Evolutionary conservation across 1,140 invertebrate species (phyloP), one percentile per base, ranked within the genome.

Genomic region (Carcinoscorpius rotundicauda): DNA sequence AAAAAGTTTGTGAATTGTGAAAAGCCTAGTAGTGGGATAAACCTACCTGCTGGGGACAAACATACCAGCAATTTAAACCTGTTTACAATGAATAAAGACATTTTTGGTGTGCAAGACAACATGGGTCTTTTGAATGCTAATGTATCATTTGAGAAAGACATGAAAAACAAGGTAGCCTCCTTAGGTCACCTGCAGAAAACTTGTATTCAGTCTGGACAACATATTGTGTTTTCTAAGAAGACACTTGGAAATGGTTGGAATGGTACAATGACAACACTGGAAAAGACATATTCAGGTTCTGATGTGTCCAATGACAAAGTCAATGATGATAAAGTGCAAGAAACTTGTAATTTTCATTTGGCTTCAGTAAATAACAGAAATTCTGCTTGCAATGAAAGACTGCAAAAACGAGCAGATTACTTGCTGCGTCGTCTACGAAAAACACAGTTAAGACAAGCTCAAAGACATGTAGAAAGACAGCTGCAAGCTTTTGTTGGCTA

Each of bases 391-490:
- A 29, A 29, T 29, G 29, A 29, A 29, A 29, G 29, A 29, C 77
- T 87, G 50, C 83, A 87, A 70, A 78, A 85, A 48, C 79, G 84
- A 69, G 81, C 83, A 63, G 84, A 87, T 4, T 85, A 86, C 73
- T 75, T 93, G 61, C 70, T 87, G 69, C 79, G 87, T 64, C 78
- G 90, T 58, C 76, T 92, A 53, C 77, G 85, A 1, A 89, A 91
- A 72, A 75, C 90, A 5, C 88, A 93, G 75, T 81, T 84, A 0
- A 79, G 82, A 61, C 77, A 84, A 11, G 79, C 90, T 68, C 87
- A 88, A 9, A 82, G 83, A 61, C 87, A 91, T 73, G 80, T 85
- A 49, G 84, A 84, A 61, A 85, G 87, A 64, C 87, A 94, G 75
- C 82, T 87, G 3, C 81, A 82, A 10, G 82, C 84, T 63, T 81